These are phyloP conservation scores for Hypomesus transpacificus DNA, from an alignment of 2,113 vertebrate genomes.

Conservation along the genomic window DNA sequence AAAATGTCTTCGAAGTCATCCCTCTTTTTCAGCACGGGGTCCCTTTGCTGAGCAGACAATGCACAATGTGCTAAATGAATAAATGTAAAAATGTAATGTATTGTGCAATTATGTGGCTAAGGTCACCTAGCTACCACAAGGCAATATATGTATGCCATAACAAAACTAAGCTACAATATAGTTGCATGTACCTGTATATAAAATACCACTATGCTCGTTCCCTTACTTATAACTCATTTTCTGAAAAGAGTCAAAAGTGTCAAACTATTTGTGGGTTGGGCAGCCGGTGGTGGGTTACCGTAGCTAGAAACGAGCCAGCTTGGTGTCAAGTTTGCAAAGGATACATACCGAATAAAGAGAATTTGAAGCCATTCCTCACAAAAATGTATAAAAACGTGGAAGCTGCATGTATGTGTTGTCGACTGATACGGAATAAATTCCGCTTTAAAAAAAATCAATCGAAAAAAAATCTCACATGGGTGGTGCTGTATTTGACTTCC, in stretches of 20 bases:
- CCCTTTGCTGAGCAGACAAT: constrained; percentile 59
- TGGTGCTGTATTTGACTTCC: constrained; percentile 43
- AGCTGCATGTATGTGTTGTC: constrained; percentile 10
- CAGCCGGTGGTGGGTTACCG: not conserved
- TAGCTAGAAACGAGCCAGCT: too few species aligned
- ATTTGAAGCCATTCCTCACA: constrained; percentile 58
- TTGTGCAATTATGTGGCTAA: too few species aligned
- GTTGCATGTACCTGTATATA: too few species aligned
- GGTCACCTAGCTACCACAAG: too few species aligned
- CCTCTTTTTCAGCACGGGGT: constrained; percentile 82
- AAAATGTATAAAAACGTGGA: not conserved
- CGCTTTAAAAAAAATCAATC: not conserved
- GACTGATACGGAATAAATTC: not conserved
- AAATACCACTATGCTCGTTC: too few species aligned
- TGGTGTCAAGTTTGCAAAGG: not conserved
- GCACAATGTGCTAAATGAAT: too few species aligned
- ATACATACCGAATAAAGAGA: constrained; percentile 64
- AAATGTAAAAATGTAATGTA: too few species aligned
- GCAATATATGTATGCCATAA: too few species aligned
- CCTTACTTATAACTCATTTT: not conserved
- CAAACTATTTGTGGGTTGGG: not conserved
- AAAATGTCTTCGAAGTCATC: constrained; percentile 93
- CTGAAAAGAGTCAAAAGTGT: not conserved
- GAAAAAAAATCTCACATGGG: constrained; percentile 42
- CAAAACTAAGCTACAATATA: too few species aligned